Conservation (phyloP, 2,888 invertebrate species). For the Drosophila bunnanda region DNA sequence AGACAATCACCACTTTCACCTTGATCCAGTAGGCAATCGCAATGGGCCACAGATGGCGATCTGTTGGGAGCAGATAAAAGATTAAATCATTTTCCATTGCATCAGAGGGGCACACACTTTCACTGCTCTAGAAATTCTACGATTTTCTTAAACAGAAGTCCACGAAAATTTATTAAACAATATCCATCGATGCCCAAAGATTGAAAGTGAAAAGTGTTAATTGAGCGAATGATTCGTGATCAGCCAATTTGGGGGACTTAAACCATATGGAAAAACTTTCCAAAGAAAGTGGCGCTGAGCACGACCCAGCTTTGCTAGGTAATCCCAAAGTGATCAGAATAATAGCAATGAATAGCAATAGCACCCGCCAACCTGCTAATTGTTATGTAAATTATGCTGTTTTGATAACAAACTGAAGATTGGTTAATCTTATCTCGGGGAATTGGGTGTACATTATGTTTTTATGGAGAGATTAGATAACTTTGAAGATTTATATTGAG, state of each 20-base stretch:
- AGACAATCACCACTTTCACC: conserved; percentile 83
- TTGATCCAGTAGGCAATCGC: conserved; percentile 83
- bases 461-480: not conserved
- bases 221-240: conserved; percentile 73
- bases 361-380: conserved; percentile 25
- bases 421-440: not conserved
- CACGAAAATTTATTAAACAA: conserved; percentile 54
- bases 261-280: conserved; percentile 60
- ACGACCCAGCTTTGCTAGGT: conserved; percentile 23
- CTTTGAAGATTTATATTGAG: not conserved
- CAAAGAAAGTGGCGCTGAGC: conserved; percentile 54
- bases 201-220: conserved; percentile 83
- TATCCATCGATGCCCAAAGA: conserved; percentile 41
- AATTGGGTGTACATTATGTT: conserved; percentile 4
- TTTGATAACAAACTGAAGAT: conserved; percentile 7
- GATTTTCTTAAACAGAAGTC: conserved; percentile 3
- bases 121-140: conserved; percentile 54
- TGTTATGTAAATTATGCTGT: conserved; percentile 36
- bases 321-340: conserved; percentile 31
- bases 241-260: conserved; percentile 53
- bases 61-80: conserved; percentile 33
- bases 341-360: too few relatives aligned
- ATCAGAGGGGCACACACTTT: conserved; percentile 31
- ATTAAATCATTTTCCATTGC: conserved; percentile 61
- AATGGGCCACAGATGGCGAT: conserved; percentile 81